Conservation (phyloP, 2,888 invertebrate genomes). For the Habroteleia sp. region DNA sequence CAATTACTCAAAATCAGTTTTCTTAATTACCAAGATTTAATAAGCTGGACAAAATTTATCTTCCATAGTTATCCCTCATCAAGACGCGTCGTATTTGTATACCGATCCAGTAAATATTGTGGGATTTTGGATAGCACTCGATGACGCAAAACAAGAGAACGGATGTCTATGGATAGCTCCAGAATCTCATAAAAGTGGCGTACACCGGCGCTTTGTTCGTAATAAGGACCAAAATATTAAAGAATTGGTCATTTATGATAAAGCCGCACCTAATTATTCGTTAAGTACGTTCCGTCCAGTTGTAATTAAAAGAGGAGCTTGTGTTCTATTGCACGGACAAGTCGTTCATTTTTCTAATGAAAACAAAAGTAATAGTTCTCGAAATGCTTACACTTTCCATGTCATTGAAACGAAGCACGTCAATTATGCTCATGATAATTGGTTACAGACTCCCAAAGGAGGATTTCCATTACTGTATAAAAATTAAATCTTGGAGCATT, state of each 20-base stretch:
- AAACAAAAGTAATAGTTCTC: conserved; percentile 91
- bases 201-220: conserved; percentile 87
- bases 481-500: conserved; percentile 34
- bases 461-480: conserved; percentile 87
- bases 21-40: background rate
- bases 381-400: conserved; percentile 98
- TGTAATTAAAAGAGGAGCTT: conserved; percentile 92
- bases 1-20: too few relatives aligned
- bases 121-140: conserved; percentile 98
- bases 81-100: conserved; percentile 93
- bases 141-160: conserved; percentile 95
- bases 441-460: conserved; percentile 89
- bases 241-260: conserved; percentile 85
- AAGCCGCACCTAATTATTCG: conserved; percentile 86
- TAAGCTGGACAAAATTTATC: conserved; percentile 4
- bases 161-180: conserved; percentile 96
- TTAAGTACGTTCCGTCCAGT: conserved; percentile 88
- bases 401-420: conserved; percentile 90
- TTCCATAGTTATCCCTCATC: conserved; percentile 86
- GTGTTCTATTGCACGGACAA: conserved; percentile 94
- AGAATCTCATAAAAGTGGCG: conserved; percentile 93
- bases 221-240: conserved; percentile 86
- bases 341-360: conserved; percentile 95
- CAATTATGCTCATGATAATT: conserved; percentile 90
- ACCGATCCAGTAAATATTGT: conserved; percentile 90